Conservation (phyloP, 2,888 invertebrate genomes). For the Heliconius ethilla region DNA sequence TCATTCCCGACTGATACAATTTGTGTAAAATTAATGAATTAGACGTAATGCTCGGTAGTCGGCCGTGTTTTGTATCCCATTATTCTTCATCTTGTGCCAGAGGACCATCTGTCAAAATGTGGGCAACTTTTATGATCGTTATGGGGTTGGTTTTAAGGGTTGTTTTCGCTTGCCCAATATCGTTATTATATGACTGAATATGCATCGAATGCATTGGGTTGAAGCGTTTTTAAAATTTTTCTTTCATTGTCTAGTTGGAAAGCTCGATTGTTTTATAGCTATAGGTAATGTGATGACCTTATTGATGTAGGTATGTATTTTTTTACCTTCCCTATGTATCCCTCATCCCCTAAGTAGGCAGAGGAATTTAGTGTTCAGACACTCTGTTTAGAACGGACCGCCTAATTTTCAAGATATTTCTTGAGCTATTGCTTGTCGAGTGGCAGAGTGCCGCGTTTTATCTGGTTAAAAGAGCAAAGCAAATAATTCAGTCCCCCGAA, state of each 20-base stretch:
- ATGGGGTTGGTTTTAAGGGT: constrained; percentile 23
- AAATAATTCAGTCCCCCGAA: not conserved
- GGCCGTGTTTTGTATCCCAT: constrained; percentile 70
- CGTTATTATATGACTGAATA: constrained; percentile 35
- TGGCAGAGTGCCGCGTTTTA: too few species aligned
- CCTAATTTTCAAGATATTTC: too few species aligned
- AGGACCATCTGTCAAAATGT: constrained; percentile 49
- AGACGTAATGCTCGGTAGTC: constrained; percentile 74
- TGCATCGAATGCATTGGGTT: constrained; percentile 41
- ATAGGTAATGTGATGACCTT: constrained; percentile 11
- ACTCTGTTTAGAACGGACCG: too few species aligned
- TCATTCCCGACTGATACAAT: constrained; percentile 41
- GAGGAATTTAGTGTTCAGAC: too few species aligned
- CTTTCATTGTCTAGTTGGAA: constrained; percentile 34
- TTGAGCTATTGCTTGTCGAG: too few species aligned
- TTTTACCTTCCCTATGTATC: not conserved
- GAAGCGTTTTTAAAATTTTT: constrained; percentile 36
- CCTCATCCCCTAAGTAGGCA: too few species aligned
- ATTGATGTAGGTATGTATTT: not conserved
- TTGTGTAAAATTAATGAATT: constrained; percentile 78
- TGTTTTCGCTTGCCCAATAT: constrained; percentile 37
- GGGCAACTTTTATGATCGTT: constrained; percentile 44
- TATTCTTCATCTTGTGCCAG: constrained; percentile 63
- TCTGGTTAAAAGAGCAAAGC: not conserved
- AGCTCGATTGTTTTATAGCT: constrained; percentile 7